phyloP scores from a whole-genome alignment of 1,140 invertebrate genomes.

The Marisa cornuarietis region DNA sequence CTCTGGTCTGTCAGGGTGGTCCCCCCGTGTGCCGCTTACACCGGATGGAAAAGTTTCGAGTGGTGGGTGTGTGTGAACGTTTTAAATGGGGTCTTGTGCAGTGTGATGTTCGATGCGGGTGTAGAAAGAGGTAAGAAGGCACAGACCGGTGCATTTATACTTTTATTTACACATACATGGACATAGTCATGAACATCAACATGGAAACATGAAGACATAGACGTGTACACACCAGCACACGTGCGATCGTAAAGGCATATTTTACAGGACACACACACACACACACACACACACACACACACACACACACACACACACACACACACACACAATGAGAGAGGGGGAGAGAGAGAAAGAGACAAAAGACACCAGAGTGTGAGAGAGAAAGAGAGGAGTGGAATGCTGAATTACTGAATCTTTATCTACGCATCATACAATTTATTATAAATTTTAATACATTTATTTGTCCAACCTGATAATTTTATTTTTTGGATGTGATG shows the following conservation, averaged over 20 bases:
- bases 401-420: not conserved
- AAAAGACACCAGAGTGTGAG: conserved; percentile 9
- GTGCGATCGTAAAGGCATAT: too few relatives aligned
- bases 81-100: too few relatives aligned
- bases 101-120: too few relatives aligned
- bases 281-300: conserved; percentile 3
- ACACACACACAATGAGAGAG: not conserved
- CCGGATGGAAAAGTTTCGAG: too few relatives aligned
- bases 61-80: too few relatives aligned
- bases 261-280: not conserved
- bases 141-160: too few relatives aligned
- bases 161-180: not conserved
- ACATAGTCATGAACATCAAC: not conserved
- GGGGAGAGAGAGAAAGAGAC: not conserved
- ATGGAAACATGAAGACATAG: not conserved
- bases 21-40: too few relatives aligned
- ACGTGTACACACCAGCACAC: not conserved
- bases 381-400: conserved; percentile 9
- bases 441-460: not conserved
- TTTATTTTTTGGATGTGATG: not conserved
- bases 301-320: not conserved
- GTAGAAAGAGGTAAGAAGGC: too few relatives aligned
- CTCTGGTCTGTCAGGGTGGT: too few relatives aligned
- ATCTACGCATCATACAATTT: not conserved
- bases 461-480: not conserved